Percentiles rank a stretch among this genome's conserved stretches.
These are phyloP conservation scores for Calephelis perditalis DNA, from an alignment of 2,888 invertebrate species.

Conservation along the genomic window DNA sequence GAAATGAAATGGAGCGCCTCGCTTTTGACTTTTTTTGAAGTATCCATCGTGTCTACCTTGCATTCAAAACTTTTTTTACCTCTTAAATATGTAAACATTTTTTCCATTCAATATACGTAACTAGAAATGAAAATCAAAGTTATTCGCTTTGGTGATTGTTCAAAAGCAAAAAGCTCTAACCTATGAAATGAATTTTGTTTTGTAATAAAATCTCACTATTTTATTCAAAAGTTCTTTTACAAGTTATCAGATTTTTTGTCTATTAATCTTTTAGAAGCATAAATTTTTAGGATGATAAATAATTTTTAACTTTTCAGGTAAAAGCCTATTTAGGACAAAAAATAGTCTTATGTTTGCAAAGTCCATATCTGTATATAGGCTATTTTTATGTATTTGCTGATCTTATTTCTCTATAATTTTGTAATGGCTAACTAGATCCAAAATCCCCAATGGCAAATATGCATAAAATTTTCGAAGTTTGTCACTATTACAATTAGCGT, in stretches of 20 bases:
- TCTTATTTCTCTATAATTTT: no score
- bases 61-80: constrained; percentile 9
- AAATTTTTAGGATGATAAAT: no score
- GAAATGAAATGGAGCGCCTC: constrained; percentile 22
- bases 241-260: not conserved
- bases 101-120: not conserved
- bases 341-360: no score
- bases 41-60: constrained; percentile 5
- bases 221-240: not conserved
- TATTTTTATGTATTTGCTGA: no score
- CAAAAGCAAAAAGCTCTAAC: not conserved
- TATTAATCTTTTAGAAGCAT: constrained; percentile 26
- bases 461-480: no score
- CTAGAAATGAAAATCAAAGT: not conserved
- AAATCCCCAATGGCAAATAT: no score
- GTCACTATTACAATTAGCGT: no score
- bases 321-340: no score
- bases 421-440: no score
- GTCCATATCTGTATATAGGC: no score
- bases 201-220: not conserved
- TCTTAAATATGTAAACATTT: constrained; percentile 9
- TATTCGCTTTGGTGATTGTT: not conserved
- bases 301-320: no score
- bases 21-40: constrained; percentile 20
- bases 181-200: constrained; percentile 16